Evolutionary conservation across 2,797 vertebrate genomes (phyloP), one percentile per base, ranked within the genome.

Genomic region (Odontamblyopus rebecca): DNA sequence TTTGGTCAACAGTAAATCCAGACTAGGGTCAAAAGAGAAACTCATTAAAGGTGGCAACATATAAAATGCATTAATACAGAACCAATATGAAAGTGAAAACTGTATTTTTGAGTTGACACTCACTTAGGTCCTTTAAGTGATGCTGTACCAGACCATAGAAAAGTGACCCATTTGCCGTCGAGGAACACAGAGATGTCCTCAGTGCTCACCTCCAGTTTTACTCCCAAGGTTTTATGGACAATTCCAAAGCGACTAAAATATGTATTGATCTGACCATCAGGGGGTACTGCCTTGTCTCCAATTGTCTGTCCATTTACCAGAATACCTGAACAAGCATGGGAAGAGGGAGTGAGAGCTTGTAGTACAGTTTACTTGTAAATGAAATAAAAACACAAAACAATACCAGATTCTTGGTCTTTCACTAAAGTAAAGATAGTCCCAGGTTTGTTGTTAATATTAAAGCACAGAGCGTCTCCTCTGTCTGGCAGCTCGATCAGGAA

Each of bases 221-320:
- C 77, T 41, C 91, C 86, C 78, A 96, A 82, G 4, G 73, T 82
- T 71, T 86, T 75, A 61, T 93, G 95, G 85, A 89, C 27, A 71
- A 98, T 95, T 54, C 95, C 97, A 89, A 99, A 90, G 75, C 91
- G 95, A 67, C 96, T 94, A 89, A 99, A 96, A 86, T 97, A 98
- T 0, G 96, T 96, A 77, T 94, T 94, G 5, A 90, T 80, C 75
- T 92, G 90, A 63, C 89, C 91, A 44, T 85, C 75, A 4, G 88
- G 85, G n/a, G 89, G 78, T 6, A 82, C 82, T 81, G 73, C 92
- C 89, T 96, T 96, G 73, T 97, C 96, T 60, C 95, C 96, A 63
- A 95, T 95, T 73, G 94, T 93, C 80, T 98, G 86, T 5, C 96
- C 97, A 7, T 97, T 97, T 23, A 98, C 94, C 44, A 92, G 87